phyloP scores from a whole-genome alignment of 1,140 invertebrate species.

The Penaeus japonicus region DNA sequence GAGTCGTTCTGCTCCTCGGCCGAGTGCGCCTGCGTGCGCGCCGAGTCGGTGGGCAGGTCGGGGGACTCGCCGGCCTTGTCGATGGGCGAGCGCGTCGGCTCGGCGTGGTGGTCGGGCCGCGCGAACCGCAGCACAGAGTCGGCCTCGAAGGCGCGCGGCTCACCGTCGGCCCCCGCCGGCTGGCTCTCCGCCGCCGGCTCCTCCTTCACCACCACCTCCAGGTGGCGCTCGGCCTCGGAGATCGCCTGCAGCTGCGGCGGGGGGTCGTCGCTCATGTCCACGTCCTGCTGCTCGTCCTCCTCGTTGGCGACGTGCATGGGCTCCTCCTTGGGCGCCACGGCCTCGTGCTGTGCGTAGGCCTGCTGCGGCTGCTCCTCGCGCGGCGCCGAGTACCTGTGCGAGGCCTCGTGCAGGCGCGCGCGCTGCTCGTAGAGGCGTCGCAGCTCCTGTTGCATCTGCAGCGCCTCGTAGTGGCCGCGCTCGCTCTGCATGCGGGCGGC shows the following conservation, averaged over 20 bases:
- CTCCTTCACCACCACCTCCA: slow-evolving; percentile 1
- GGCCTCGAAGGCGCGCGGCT: neutral
- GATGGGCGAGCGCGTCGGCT: slow-evolving; percentile 33
- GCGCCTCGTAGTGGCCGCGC: neutral
- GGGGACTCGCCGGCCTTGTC: slow-evolving; percentile 49
- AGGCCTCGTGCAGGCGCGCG: slow-evolving; percentile 26
- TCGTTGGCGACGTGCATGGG: neutral
- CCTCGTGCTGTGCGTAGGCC: slow-evolving; percentile 16
- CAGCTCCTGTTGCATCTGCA: slow-evolving; percentile 33
- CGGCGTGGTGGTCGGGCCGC: slow-evolving; percentile 17
- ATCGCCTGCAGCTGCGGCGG: neutral
- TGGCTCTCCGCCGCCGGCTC: slow-evolving; percentile 1
- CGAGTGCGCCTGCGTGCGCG: slow-evolving; percentile 17
- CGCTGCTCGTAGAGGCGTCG: slow-evolving; percentile 39
- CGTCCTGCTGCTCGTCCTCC: neutral
- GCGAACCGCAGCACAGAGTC: neutral
- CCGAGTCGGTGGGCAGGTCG: slow-evolving; percentile 44
- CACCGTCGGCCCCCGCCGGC: neutral
- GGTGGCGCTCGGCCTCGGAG: slow-evolving; percentile 15
- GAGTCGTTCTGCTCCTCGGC: slow-evolving; percentile 4
- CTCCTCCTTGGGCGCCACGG: slow-evolving; percentile 25
- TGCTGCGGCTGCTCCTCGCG: slow-evolving; percentile 22
- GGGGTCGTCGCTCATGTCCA: neutral
- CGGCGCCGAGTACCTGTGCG: slow-evolving; percentile 4
- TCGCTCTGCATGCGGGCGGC: neutral